phyloP scores from a whole-genome alignment of 2,113 vertebrate genomes.

The Rhea americana region DNA sequence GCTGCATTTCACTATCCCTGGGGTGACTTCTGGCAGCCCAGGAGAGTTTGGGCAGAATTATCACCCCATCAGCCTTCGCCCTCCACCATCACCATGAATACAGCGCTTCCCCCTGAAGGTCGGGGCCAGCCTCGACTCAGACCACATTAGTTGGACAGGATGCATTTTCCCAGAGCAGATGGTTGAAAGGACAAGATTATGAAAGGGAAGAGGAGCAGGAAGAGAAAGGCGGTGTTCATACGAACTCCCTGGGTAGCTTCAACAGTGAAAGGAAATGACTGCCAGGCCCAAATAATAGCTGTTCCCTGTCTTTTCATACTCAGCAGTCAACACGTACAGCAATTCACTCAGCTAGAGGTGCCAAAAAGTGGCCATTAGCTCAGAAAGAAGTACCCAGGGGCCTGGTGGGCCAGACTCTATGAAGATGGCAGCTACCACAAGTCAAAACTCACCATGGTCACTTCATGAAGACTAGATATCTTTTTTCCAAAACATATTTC shows the following conservation, averaged over 20 bases:
- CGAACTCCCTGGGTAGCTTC: neutral
- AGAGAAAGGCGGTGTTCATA: neutral
- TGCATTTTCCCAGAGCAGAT: neutral
- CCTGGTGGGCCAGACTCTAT: too few species aligned
- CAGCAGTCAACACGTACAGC: fast-evolving
- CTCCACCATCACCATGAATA: neutral
- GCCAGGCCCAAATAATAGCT: neutral
- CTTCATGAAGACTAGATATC: neutral
- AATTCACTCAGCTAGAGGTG: neutral
- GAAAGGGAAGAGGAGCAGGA: neutral
- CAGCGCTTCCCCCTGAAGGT: neutral
- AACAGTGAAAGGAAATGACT: neutral
- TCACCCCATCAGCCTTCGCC: fast-evolving
- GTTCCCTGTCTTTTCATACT: fast-evolving
- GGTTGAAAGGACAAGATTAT: neutral
- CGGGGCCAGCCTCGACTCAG: neutral
- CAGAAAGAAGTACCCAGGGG: neutral
- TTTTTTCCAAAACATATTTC: neutral
- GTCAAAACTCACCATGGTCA: fast-evolving
- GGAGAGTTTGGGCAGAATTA: neutral
- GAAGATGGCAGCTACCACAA: neutral
- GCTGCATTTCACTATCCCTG: fast-evolving
- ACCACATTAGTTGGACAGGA: fast-evolving
- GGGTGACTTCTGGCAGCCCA: fast-evolving
- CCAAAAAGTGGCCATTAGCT: neutral